Evolutionary conservation across 2,888 invertebrate genomes (phyloP), one percentile per base, ranked within the genome.

Genomic region (Euzetes globulus): DNA sequence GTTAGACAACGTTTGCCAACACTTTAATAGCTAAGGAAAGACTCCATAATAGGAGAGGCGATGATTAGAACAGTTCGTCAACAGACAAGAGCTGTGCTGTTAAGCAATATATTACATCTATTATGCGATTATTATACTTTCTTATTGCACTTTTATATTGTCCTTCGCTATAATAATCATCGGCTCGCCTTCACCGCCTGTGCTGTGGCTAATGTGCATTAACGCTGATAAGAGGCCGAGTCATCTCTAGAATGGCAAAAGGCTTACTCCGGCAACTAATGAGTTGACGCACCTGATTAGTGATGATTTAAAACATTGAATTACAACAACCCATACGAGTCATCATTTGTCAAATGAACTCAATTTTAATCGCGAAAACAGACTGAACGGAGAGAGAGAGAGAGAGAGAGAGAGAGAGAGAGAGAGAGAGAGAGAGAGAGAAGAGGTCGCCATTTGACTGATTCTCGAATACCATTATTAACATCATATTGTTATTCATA

Each of bases 251-350:
- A 50, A 17, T 25, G 63, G n/a, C 63, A 65, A 37, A 25, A 45
- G 70, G 70, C 70, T 70, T 70, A 70, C 19, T 13, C 13, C 9
- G 4, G 41, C 70, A 70, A 70, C 70, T 70, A 70, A 70, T 70
- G 70, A 70, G 70, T 70, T 70, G 70, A 70, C 70, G 41, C 45
- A 70, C 70, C 70, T 70, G 70, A 70, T 70, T 70, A 70, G 70
- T 45, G 19, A 45, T 70, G 45, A 70, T 70, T 70, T 70, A 70
- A 33, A 65, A 17, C n/a, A 58, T 13, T 27, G 25, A 29, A 33
- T 19, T 33, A 63, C 63, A 13, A 33, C 60, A 60, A 33, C 60
- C 60, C 60, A 60, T 60, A 33, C 60, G n/a, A 41, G 41, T 37
- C 9, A 70, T 70, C 70, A 70, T 70, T 70, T 70, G 70, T 70